Evolutionary conservation across 2,888 invertebrate species (phyloP).

Genomic region (Clepsis dumicolana): DNA sequence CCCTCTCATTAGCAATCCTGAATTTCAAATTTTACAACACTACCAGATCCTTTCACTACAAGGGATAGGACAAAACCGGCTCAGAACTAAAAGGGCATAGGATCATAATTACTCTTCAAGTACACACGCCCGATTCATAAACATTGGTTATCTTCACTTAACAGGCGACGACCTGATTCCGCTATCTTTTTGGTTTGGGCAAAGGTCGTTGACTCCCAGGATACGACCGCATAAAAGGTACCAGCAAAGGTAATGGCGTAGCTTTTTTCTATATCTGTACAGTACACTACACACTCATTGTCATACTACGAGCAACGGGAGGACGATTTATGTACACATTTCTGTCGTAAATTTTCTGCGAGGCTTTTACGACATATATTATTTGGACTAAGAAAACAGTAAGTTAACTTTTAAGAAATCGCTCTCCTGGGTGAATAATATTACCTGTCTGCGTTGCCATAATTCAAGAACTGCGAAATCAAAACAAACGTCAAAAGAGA

Average conservation of each 20-base stretch:
- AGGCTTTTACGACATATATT: not conserved
- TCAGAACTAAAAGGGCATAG: constrained; percentile 1
- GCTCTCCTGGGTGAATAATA: not conserved
- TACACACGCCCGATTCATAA: constrained; percentile 19
- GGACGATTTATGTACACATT: constrained; percentile 10
- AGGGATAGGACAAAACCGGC: not conserved
- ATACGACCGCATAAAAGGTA: constrained; percentile 15
- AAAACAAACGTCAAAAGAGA: too few relatives aligned
- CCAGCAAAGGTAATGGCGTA: constrained; percentile 29
- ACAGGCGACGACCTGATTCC: constrained; percentile 30
- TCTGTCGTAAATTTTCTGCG: constrained; percentile 11
- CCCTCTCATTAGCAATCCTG: not conserved
- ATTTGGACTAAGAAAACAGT: not conserved
- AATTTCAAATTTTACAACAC: not conserved
- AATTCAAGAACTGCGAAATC: not conserved
- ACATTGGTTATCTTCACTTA: constrained; percentile 32
- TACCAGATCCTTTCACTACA: not conserved
- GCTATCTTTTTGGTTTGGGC: constrained; percentile 19
- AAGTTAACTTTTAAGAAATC: constrained; percentile 1
- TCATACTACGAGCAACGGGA: not conserved
- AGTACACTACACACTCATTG: constrained; percentile 5
- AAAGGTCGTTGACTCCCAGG: constrained; percentile 21
- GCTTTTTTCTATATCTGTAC: constrained; percentile 22
- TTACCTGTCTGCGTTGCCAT: not conserved
- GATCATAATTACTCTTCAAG: constrained; percentile 22